Evolutionary conservation across 2,797 vertebrate species (phyloP).

Genomic region (Bradypodion ventrale): DNA sequence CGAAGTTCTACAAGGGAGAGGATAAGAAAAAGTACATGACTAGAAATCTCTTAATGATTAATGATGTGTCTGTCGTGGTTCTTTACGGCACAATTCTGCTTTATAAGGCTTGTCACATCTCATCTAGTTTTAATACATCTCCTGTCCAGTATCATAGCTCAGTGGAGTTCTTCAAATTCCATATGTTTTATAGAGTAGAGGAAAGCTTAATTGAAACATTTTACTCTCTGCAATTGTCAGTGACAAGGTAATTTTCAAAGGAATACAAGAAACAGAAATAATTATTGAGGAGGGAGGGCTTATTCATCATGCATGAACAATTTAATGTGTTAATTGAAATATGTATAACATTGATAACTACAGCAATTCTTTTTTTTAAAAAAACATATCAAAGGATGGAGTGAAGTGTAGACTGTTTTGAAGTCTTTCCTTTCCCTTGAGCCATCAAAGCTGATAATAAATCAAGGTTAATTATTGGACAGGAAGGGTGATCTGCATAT

Average conservation of each 20-base stretch:
- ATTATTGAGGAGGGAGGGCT: not conserved
- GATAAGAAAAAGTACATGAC: conserved; percentile 4
- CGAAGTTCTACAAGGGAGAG: not conserved
- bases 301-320: not conserved
- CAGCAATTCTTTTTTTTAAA: conserved; percentile 11
- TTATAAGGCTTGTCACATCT: conserved; percentile 13
- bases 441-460: not conserved
- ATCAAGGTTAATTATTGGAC: not conserved
- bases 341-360: not conserved
- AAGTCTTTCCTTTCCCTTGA: not conserved
- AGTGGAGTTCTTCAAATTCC: conserved; percentile 22
- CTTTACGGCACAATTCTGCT: conserved; percentile 27
- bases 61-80: conserved; percentile 17
- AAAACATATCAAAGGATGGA: not conserved
- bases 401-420: not conserved
- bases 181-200: conserved; percentile 4
- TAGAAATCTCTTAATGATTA: conserved; percentile 1
- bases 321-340: conserved; percentile 21
- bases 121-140: conserved; percentile 25
- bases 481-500: not conserved
- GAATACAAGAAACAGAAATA: conserved; percentile 11
- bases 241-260: conserved; percentile 11
- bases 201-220: conserved; percentile 17
- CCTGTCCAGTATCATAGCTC: conserved; percentile 18
- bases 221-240: not conserved